Percentiles rank a stretch among this genome's conserved stretches.
These are phyloP conservation scores for Anthophora plumipes DNA, from an alignment of 2,888 invertebrate species.

Conservation along the genomic window DNA sequence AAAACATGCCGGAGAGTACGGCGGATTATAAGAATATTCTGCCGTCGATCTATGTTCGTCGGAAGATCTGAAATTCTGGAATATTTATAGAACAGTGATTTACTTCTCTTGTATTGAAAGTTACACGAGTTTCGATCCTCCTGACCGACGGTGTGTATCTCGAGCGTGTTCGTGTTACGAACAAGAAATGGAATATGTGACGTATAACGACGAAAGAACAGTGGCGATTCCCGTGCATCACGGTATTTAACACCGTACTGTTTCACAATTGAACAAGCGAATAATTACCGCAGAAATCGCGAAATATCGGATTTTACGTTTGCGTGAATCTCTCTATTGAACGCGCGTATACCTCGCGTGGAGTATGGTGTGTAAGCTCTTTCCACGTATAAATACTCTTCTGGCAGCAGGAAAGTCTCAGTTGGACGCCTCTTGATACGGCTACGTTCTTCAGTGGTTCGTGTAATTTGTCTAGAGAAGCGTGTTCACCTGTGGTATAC, in stretches of 20 bases:
- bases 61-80: not conserved
- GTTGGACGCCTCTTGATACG: constrained; percentile 68
- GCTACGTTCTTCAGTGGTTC: constrained; percentile 36
- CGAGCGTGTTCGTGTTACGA: not conserved
- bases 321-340: constrained; percentile 40
- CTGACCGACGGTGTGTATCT: no score
- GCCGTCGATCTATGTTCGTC: not conserved
- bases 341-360: constrained; percentile 40
- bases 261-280: constrained; percentile 37
- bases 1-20: not conserved
- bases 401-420: constrained; percentile 75
- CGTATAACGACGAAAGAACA: not conserved
- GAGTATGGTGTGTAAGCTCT: constrained; percentile 60
- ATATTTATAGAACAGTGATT: constrained; percentile 1
- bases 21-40: not conserved
- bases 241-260: not conserved
- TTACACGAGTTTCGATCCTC: not conserved
- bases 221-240: not conserved
- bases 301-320: constrained; percentile 31
- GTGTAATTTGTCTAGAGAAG: constrained; percentile 15
- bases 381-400: constrained; percentile 79
- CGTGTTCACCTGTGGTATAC: not conserved
- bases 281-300: constrained; percentile 26
- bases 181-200: not conserved
- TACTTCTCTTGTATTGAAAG: not conserved